Evolutionary conservation across 1,140 invertebrate species (phyloP), one percentile per base, ranked within the genome.

Genomic region (Cydia amplana): DNA sequence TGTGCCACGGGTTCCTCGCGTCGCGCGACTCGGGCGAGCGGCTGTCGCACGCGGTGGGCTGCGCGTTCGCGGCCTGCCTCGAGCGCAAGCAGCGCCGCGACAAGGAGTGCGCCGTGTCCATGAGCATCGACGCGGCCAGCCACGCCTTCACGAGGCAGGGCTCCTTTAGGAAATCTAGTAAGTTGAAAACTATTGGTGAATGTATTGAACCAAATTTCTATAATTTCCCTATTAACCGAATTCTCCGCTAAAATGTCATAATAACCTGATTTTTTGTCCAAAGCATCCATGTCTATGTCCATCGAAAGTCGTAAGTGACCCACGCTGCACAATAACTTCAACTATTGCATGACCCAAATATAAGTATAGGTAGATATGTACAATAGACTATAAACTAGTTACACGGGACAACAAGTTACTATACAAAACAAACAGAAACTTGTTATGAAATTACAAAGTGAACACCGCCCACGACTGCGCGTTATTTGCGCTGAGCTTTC

Each of bases 1-100:
- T 99, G 98, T 99, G 99, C 87, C 99, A 99, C 94, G 99, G 98
- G 67, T 99, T 99, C 92, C 94, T 99, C 75, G 98, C 99, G 10
- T 94, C 97, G 43, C 97, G 99, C 93, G 99, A 99, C 91, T 97
- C 98, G 80, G 99, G 99, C 67, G 99, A 99, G 93, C 95, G 99
- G 74, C 93, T 99, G 74, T 99, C 98, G 85, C 99, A 99, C 93
- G 99, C 99, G 0, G 99, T 99, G 43, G 99, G 99, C 14, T 99
- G 99, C 94, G 99, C 99, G 67, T 99, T 99, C 94, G 97, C 98
- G 73, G 97, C 99, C 14, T 99, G 99, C 88, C 93, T 99, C 76
- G 99, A 99, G 91, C 95, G 98, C 80, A 99, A 99, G 93, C 98
- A 99, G 91, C 97, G 98, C 81, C 94, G 99, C 77, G 99, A 99